Percentiles rank a stretch among this genome's conserved stretches.
These are phyloP conservation scores for Limnothrissa miodon DNA, from an alignment of 2,113 vertebrate species.

Conservation along the genomic window DNA sequence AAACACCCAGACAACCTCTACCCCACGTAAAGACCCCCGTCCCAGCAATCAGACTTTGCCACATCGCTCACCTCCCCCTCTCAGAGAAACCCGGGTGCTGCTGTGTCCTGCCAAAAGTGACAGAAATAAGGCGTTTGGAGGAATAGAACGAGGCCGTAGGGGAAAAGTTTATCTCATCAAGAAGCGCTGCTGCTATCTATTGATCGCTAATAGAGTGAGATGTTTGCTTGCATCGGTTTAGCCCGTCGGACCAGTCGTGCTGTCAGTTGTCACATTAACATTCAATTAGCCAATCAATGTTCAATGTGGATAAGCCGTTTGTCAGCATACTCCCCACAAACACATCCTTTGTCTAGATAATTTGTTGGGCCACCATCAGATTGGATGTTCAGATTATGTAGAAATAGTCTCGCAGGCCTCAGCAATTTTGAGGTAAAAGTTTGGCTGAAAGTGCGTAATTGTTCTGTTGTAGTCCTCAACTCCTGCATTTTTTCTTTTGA, in stretches of 20 bases:
- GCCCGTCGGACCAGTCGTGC: not conserved
- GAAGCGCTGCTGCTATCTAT: not conserved
- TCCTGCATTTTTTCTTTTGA: not conserved
- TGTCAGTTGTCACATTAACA: not conserved
- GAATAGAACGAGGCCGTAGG: not conserved
- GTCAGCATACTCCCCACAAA: not conserved
- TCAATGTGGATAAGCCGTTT: not conserved
- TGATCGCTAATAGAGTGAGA: not conserved
- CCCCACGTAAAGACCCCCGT: not conserved
- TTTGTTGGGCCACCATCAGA: not conserved
- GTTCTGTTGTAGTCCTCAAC: not conserved
- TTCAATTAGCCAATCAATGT: not conserved
- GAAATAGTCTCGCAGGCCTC: not conserved
- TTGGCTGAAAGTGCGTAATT: not conserved
- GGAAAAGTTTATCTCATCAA: not conserved
- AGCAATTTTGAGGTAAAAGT: not conserved
- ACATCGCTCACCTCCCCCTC: conserved; percentile 15
- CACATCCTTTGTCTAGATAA: not conserved
- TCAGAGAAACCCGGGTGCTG: not conserved
- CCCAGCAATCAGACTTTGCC: not conserved
- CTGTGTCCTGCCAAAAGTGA: not conserved
- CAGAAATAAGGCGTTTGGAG: conserved; percentile 38
- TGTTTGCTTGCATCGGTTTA: not conserved
- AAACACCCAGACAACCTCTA: not conserved
- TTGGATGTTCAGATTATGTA: not conserved